Conservation (phyloP, 1,140 invertebrate genomes). For the Pemphigus obesinymphae region DNA sequence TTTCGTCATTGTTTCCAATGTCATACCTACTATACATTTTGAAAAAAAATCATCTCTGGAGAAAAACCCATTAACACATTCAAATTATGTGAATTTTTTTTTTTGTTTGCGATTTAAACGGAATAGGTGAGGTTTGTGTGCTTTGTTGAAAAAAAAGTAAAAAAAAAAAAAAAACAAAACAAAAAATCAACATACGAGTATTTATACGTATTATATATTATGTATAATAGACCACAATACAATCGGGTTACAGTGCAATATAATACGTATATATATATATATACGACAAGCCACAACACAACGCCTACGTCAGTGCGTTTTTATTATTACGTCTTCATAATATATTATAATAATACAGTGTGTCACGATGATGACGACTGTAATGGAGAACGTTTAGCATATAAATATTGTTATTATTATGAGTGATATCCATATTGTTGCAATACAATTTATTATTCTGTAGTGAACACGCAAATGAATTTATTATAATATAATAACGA, state of each 20-base stretch:
- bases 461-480: too few relatives aligned
- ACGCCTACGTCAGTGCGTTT: neutral
- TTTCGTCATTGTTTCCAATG: neutral
- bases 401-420: too few relatives aligned
- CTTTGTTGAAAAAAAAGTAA: neutral
- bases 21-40: neutral
- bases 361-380: neutral
- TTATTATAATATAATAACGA: too few relatives aligned
- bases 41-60: neutral
- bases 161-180: neutral
- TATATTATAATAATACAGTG: neutral
- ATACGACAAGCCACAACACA: neutral
- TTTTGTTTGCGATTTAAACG: too few relatives aligned
- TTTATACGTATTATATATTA: too few relatives aligned
- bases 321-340: neutral
- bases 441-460: too few relatives aligned
- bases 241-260: neutral
- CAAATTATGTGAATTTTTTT: too few relatives aligned
- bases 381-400: too few relatives aligned
- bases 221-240: neutral
- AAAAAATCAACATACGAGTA: neutral
- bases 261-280: too few relatives aligned
- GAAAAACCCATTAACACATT: neutral
- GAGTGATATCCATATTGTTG: too few relatives aligned
- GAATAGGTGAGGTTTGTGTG: neutral